Percentiles rank a stretch among this genome's conserved stretches.
These are phyloP conservation scores for Rhopalosiphum nymphaeae DNA, from an alignment of 2,888 invertebrate genomes.

Conservation along the genomic window DNA sequence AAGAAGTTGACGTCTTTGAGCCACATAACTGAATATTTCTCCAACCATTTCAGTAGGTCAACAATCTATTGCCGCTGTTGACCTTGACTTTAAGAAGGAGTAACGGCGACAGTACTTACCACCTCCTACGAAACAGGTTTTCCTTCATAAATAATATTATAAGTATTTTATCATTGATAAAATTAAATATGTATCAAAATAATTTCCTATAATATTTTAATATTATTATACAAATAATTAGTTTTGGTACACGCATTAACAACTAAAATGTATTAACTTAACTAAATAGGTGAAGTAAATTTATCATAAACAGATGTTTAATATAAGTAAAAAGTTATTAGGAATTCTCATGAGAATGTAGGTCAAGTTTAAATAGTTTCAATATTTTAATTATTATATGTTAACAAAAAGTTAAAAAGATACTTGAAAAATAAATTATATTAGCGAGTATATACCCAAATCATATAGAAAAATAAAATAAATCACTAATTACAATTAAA, in stretches of 20 bases:
- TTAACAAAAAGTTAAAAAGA: not conserved
- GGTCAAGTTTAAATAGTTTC: constrained; percentile 14
- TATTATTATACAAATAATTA: not conserved
- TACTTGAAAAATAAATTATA: not conserved
- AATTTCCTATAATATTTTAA: not conserved
- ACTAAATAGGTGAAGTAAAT: not conserved
- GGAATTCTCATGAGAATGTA: not conserved
- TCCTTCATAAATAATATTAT: not conserved
- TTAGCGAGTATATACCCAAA: not conserved
- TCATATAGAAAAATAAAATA: not conserved
- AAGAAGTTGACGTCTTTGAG: not conserved
- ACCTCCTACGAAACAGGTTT: constrained; percentile 38
- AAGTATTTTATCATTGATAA: not conserved
- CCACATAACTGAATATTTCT: constrained; percentile 46
- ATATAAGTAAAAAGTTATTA: not conserved
- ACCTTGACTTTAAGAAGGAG: constrained; percentile 60
- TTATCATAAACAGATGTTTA: not conserved
- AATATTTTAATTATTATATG: not conserved
- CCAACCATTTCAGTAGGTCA: constrained; percentile 57
- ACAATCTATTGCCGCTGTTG: constrained; percentile 21
- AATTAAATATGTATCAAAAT: not conserved
- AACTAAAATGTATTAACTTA: not conserved
- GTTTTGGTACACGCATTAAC: not conserved
- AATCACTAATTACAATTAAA: not conserved
- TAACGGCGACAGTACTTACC: constrained; percentile 8